Evolutionary conservation across 2,797 vertebrate species (phyloP).

Genomic region (Melanitta fusca): DNA sequence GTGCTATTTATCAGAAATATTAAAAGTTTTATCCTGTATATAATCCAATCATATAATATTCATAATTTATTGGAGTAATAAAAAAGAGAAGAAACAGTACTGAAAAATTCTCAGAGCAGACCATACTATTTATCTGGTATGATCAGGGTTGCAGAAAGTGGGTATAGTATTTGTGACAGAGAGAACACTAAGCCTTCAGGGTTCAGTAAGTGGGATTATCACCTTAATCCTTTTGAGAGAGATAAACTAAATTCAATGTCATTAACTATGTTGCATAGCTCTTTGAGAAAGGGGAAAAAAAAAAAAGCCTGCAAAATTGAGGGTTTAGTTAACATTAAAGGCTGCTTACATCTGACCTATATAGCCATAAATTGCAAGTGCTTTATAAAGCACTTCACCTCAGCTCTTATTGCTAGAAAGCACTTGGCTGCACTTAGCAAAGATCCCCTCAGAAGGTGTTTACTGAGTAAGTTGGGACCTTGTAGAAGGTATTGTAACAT

Average conservation of each 20-base stretch:
- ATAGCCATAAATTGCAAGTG: background rate
- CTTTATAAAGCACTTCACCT: constrained; percentile 29
- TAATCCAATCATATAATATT: background rate
- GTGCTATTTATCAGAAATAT: background rate
- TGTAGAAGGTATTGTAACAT: background rate
- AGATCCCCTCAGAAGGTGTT: background rate
- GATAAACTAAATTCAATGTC: background rate
- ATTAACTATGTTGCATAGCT: background rate
- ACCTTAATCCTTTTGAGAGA: background rate
- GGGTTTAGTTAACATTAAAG: background rate
- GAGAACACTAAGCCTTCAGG: background rate
- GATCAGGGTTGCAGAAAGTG: background rate
- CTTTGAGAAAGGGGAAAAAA: background rate
- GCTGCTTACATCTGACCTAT: constrained; percentile 9
- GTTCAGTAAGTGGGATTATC: background rate
- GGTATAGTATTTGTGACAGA: background rate
- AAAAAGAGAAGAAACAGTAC: background rate
- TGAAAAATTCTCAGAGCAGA: background rate
- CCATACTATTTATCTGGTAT: background rate
- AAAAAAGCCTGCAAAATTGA: background rate
- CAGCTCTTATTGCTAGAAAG: background rate
- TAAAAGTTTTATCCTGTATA: background rate
- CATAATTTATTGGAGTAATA: background rate
- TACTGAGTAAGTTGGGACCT: background rate
- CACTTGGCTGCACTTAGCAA: background rate